Base-by-base conservation (phyloP, 2,797 vertebrate species). In the Periophthalmus magnuspinnatus region DNA sequence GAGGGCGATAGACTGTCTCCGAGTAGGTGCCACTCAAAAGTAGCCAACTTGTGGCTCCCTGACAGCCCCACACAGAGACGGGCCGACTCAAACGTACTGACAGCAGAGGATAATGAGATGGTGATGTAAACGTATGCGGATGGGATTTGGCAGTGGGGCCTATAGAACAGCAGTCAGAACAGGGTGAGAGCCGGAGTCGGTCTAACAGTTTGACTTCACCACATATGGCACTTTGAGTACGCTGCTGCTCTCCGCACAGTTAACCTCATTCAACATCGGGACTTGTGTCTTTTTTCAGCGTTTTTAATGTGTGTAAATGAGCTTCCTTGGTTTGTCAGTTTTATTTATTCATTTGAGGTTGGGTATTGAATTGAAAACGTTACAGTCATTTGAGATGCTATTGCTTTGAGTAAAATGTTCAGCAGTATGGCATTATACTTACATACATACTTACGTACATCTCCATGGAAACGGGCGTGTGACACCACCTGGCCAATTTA, bases 141-240 rank as follows among this genome's bases (percentile, higher is more conserved):
- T 69, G 60, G 74, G 41, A 69, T 60, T 41, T 24, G 65, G 65
- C 67, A 65, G 13, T 21, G 57, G 57, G 65, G n/a, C 54, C 48
- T 74, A 28, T 72, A 58, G 67, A 61, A 69, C 71, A 22, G 63
- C 63, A 65, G 48, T 68, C 65, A 47, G 14, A 13, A n/a, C n/a
- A 72, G 38, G 22, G 58, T 7, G 11, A 62, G 28, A 17, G 64
- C 13, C 65, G 48, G 34, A 57, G 38, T 50, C 66, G 21, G 69
- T 28, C 10, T 67, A 70, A 67, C 72, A 71, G 52, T 90, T 81
- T 85, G 69, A 63, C 78, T 88, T 86, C 74, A 89, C 82, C 83
- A 79, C 79, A 69, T 78, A 56, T 92, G 91, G 88, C 91, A 91
- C 88, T 92, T 91, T 91, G 86, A 92, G 91, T 91, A 87, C 91